phyloP scores from a whole-genome alignment of 2,797 vertebrate genomes.

The Fringilla coelebs region DNA sequence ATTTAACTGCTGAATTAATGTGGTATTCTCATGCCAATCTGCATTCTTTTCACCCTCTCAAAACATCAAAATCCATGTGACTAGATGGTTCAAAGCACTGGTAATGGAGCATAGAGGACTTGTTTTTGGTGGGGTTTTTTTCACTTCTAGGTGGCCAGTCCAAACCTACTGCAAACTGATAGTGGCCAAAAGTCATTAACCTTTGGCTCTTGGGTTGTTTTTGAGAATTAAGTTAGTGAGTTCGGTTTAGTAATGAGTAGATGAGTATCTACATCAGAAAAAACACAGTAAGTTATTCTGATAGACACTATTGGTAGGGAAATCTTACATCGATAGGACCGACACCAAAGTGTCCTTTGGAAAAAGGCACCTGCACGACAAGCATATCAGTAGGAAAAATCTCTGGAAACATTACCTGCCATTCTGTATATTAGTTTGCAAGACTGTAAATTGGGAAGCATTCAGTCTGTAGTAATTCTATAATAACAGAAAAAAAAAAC shows the following conservation, averaged over 20 bases:
- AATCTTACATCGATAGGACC: background rate
- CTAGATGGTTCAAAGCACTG: slow-evolving; percentile 50
- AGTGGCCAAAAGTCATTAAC: slow-evolving; percentile 10
- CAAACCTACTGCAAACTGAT: background rate
- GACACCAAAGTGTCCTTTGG: background rate
- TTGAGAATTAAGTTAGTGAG: background rate
- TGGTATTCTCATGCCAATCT: slow-evolving; percentile 44
- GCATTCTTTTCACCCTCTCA: slow-evolving; percentile 40
- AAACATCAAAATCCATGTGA: slow-evolving; percentile 54
- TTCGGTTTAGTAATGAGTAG: background rate
- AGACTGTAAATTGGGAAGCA: background rate
- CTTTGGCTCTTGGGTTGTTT: slow-evolving; percentile 1
- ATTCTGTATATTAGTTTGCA: background rate
- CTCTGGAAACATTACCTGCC: background rate
- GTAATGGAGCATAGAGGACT: slow-evolving; percentile 22
- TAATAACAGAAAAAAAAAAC: background rate
- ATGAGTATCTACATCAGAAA: background rate
- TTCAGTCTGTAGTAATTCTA: background rate
- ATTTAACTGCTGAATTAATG: slow-evolving; percentile 64
- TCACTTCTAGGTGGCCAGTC: background rate
- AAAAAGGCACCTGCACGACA: background rate
- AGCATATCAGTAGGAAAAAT: background rate
- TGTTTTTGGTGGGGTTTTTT: background rate
- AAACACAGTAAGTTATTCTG: background rate
- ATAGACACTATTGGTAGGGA: background rate